Base-by-base conservation (phyloP, 2,888 invertebrate species). In the Gonocerus acuteangulatus region DNA sequence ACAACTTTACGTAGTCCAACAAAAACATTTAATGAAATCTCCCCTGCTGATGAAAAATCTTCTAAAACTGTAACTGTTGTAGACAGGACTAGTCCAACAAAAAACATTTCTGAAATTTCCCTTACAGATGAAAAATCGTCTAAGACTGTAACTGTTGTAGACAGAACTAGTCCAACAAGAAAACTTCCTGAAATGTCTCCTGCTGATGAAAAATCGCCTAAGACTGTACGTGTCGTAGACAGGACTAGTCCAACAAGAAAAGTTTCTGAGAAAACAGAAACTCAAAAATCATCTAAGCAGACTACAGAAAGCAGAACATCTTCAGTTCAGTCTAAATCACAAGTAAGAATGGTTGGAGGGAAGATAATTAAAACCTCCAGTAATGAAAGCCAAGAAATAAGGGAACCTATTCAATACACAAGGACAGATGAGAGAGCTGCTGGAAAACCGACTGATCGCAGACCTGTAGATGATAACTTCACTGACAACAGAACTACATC, bases 141-240 rank as follows among this genome's bases (percentile, higher is more conserved):
- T 42, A 60, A 61, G 34, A 56, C 67, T n/a, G 64, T 60, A n/a
- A 51, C 51, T 4, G 19, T 51, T 15, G 34, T 34, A 4, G 51
- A 51, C 19, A 19, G 32, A 18, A 27, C 27, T 11, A 59, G 22
- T 21, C 27, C 48, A 11, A 15, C 21, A 2, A 34, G 49, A 48
- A 60, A 39, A 27, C 23, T 9, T 7, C 18, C 47, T 3, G 48
- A 59, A 7, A 23, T 54, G 7, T 47, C 57, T 18, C 54, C 47
- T 19, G 62, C 61, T 27, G 27, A 27, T 6, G 27, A 27, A 27
- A 27, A 27, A 27, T 6, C 27, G 7, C 64, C 18, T 42, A 60
- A 61, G 34, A 56, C 67, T n/a, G 64, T 60, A n/a, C 64, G 65
- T 1, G 67, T 67, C 60, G 48, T 62, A 23, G 60, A 65, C 0